These are phyloP conservation scores for Pyrocephalus nanus DNA, from an alignment of 2,797 vertebrate species.

Conservation along the genomic window DNA sequence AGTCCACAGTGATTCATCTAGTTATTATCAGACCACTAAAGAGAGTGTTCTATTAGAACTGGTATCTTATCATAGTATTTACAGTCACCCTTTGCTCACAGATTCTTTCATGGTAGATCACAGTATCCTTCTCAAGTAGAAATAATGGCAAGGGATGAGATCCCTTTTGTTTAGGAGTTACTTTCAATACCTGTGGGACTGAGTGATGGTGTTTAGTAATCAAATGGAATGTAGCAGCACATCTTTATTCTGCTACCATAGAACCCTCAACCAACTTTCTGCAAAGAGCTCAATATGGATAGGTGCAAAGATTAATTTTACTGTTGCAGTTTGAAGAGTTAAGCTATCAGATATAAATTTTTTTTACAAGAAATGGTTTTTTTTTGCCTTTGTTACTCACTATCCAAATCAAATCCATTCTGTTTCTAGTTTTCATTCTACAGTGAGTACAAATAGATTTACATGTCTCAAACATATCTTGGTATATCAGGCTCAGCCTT, in stretches of 20 bases:
- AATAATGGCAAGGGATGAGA: not conserved
- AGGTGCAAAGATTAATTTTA: not conserved
- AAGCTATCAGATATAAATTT: not conserved
- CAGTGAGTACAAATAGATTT: not conserved
- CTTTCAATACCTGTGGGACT: not conserved
- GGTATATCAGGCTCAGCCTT: not conserved
- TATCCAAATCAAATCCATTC: not conserved
- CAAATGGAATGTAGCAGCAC: not conserved
- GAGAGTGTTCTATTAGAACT: not conserved
- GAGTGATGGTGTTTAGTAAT: not conserved
- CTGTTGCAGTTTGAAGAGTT: not conserved
- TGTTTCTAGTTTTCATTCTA: not conserved
- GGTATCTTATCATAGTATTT: not conserved
- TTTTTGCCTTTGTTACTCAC: not conserved
- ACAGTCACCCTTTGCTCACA: not conserved
- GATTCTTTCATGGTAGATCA: not conserved
- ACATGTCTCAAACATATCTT: not conserved
- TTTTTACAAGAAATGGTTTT: not conserved
- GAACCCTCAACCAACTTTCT: not conserved
- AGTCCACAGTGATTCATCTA: not conserved
- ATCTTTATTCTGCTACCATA: not conserved
- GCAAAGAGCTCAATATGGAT: not conserved
- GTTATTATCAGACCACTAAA: not conserved
- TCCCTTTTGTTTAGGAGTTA: not conserved
- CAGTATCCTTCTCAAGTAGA: not conserved